These are phyloP conservation scores for Bovichtus variegatus DNA, from an alignment of 2,797 vertebrate species.

Conservation along the genomic window DNA sequence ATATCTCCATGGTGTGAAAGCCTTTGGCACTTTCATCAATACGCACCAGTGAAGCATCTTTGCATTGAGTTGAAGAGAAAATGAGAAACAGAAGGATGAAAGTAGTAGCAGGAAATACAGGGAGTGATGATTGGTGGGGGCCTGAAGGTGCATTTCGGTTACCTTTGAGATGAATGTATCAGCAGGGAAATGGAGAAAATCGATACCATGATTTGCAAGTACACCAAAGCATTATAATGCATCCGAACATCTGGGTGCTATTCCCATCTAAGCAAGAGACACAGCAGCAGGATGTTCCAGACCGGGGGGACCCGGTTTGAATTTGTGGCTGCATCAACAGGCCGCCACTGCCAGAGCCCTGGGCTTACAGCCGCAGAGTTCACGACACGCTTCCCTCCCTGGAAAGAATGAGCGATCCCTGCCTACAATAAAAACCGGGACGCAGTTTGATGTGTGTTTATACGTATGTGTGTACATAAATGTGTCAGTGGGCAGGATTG, in stretches of 20 bases:
- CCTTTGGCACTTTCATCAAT: background rate
- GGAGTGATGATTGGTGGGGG: constrained; percentile 37
- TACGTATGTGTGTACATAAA: constrained; percentile 58
- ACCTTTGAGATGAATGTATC: constrained; percentile 52
- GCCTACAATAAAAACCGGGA: constrained; percentile 70
- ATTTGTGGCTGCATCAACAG: constrained; percentile 68
- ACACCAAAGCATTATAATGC: constrained; percentile 60
- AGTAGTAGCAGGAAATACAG: constrained; percentile 33
- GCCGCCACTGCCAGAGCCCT: constrained; percentile 63
- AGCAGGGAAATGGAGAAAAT: constrained; percentile 52
- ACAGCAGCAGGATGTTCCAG: constrained; percentile 71
- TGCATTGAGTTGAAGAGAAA: constrained; percentile 23
- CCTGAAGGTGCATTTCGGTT: constrained; percentile 28
- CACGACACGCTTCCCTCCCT: constrained; percentile 74
- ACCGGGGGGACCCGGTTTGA: constrained; percentile 54
- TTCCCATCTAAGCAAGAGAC: constrained; percentile 66
- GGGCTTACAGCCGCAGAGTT: constrained; percentile 72
- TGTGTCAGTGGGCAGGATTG: constrained; percentile 68
- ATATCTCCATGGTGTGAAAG: constrained; percentile 12
- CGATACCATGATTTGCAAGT: constrained; percentile 54
- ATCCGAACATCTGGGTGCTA: constrained; percentile 77
- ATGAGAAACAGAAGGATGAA: constrained; percentile 15
- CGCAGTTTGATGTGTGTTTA: constrained; percentile 70
- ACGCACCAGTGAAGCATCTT: constrained; percentile 23
- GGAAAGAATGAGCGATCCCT: constrained; percentile 82